A percentile compares a stretch with the other conserved stretches of the same genome.
Evolutionary conservation across 2,888 invertebrate species (phyloP).

Genomic region (Lamellibrachia satsuma): DNA sequence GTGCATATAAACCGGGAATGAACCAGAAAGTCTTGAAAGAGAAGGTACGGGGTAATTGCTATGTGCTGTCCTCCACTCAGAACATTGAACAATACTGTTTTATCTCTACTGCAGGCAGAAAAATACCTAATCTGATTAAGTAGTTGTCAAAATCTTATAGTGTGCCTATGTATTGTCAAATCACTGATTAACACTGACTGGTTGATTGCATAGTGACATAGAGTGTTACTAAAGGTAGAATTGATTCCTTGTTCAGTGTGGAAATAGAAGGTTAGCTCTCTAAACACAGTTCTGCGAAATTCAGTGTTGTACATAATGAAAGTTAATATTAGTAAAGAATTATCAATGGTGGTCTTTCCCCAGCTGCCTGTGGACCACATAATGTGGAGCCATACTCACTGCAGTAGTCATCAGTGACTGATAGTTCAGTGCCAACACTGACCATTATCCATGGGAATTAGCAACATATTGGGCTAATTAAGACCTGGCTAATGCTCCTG

Average conservation of each 20-base stretch:
- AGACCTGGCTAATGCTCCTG: background rate
- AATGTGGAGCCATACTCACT: too few relatives aligned
- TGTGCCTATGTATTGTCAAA: background rate
- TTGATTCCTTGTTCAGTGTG: background rate
- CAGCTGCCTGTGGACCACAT: background rate
- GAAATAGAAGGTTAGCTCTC: background rate
- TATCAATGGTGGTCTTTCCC: background rate
- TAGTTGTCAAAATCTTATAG: background rate
- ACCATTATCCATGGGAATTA: background rate
- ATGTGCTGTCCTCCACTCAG: background rate
- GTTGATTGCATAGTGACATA: background rate
- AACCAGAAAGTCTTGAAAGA: background rate
- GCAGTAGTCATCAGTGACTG: background rate
- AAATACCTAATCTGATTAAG: background rate
- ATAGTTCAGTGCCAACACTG: background rate
- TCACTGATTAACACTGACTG: background rate
- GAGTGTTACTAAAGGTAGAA: background rate
- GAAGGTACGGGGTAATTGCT: background rate
- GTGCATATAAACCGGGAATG: too few relatives aligned
- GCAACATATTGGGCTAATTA: constrained; percentile 17
- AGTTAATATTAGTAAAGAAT: background rate
- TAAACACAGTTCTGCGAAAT: too few relatives aligned
- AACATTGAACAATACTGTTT: background rate
- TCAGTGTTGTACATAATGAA: too few relatives aligned
- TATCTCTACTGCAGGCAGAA: background rate